Percentiles rank a stretch among this genome's conserved stretches.
Conservation (phyloP, 2,797 vertebrate species). For the Sylvia borin region DNA sequence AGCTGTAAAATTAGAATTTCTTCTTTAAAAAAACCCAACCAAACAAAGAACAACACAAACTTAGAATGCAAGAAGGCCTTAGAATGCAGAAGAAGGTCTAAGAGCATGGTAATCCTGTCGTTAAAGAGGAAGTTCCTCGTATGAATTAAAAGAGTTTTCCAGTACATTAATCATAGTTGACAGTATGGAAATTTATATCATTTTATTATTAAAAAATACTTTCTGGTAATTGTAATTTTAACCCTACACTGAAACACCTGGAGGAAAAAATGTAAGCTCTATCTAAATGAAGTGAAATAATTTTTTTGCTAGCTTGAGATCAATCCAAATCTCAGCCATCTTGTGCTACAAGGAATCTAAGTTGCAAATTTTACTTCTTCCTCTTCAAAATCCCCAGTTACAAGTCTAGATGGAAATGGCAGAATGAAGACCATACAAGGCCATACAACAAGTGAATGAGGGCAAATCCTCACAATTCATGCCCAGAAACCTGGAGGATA, state of each 20-base stretch:
- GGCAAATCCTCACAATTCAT: background rate
- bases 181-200: background rate
- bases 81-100: background rate
- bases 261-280: background rate
- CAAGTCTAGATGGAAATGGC: background rate
- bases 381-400: background rate
- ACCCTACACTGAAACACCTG: background rate
- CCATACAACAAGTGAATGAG: background rate
- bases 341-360: background rate
- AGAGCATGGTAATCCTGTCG: background rate
- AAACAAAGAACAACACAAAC: background rate
- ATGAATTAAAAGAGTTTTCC: background rate
- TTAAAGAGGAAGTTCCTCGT: background rate
- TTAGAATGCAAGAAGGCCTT: background rate
- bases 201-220: background rate
- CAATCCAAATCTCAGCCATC: background rate
- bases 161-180: background rate
- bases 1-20: background rate
- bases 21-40: rapidly evolving
- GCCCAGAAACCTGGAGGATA: background rate
- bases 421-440: background rate
- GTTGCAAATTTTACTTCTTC: background rate
- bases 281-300: background rate
- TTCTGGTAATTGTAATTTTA: background rate
- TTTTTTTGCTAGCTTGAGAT: background rate